Evolutionary conservation across 2,888 invertebrate species (phyloP).

Genomic region (Unio pictorum): DNA sequence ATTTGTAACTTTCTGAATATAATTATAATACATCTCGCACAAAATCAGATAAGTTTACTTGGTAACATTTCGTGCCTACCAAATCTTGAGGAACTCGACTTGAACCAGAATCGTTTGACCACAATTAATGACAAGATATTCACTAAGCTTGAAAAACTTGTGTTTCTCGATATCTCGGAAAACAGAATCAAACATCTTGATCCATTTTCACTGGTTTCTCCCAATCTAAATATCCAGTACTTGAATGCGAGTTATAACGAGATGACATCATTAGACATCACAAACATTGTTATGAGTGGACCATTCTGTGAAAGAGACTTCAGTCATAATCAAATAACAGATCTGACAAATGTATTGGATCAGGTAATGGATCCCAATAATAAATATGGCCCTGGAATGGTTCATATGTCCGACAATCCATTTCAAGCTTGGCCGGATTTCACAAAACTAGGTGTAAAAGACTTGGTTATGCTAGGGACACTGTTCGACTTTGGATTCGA

Average conservation of each 20-base stretch:
- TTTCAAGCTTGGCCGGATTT: conserved; percentile 9
- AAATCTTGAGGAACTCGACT: conserved; percentile 3
- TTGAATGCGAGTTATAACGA: conserved; percentile 4
- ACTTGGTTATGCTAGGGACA: conserved; percentile 10
- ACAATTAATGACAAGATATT: conserved; percentile 6
- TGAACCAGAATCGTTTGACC: conserved; percentile 6
- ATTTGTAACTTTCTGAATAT: conserved; percentile 9
- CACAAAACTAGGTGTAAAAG: conserved; percentile 6
- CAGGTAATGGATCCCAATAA: conserved; percentile 3
- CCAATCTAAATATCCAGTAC: neutral
- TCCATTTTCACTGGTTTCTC: conserved; percentile 3
- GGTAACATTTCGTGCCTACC: conserved; percentile 8
- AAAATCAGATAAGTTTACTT: conserved; percentile 5
- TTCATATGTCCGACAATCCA: conserved; percentile 6
- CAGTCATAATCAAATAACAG: conserved; percentile 2
- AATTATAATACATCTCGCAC: conserved; percentile 7
- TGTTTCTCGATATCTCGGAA: conserved; percentile 1
- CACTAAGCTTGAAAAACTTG: neutral
- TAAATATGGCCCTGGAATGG: conserved; percentile 8
- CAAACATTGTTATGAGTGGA: conserved; percentile 6
- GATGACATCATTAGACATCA: conserved; percentile 13
- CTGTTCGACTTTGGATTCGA: conserved; percentile 9
- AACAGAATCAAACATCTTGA: conserved; percentile 4
- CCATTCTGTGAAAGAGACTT: conserved; percentile 14
- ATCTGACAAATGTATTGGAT: conserved; percentile 3